Percentiles rank a stretch among this genome's conserved stretches.
Conservation (phyloP, 2,797 vertebrate species). For the Eptatretus atami region DNA sequence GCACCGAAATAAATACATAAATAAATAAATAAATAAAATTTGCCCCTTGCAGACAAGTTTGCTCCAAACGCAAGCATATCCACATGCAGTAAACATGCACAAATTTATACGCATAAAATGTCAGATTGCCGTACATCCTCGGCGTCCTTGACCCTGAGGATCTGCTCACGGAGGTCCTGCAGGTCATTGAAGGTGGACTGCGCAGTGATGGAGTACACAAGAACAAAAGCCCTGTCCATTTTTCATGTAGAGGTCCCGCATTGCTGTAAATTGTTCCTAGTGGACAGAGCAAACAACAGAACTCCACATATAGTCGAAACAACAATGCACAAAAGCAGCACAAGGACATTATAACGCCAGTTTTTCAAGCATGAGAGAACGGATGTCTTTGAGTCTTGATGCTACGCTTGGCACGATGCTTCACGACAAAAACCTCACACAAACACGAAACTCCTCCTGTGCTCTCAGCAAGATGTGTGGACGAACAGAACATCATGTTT, state of each 20-base stretch:
- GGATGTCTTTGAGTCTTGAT: background rate
- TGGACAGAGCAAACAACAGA: no score
- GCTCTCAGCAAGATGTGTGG: background rate
- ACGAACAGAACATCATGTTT: no score
- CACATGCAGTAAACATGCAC: background rate
- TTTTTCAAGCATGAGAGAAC: no score
- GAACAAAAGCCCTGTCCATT: slow-evolving; percentile 78
- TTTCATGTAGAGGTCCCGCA: slow-evolving; percentile 86
- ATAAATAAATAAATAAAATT: no score
- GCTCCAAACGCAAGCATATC: slow-evolving; percentile 6
- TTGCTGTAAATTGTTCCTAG: slow-evolving; percentile 78
- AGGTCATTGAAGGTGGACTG: slow-evolving; percentile 89
- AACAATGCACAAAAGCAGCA: no score
- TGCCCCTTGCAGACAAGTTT: background rate
- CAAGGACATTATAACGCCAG: no score
- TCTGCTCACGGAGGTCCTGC: slow-evolving; percentile 66
- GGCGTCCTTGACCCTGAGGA: slow-evolving; percentile 69
- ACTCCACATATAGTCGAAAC: no score
- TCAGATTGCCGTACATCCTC: slow-evolving; percentile 30
- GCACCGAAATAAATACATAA: no score
- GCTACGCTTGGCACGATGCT: background rate
- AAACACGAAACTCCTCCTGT: background rate
- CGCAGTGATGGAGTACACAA: slow-evolving; percentile 81
- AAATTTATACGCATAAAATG: background rate
- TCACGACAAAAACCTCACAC: background rate